Base-by-base conservation (phyloP, 2,113 vertebrate genomes). In the Carassius carassius region DNA sequence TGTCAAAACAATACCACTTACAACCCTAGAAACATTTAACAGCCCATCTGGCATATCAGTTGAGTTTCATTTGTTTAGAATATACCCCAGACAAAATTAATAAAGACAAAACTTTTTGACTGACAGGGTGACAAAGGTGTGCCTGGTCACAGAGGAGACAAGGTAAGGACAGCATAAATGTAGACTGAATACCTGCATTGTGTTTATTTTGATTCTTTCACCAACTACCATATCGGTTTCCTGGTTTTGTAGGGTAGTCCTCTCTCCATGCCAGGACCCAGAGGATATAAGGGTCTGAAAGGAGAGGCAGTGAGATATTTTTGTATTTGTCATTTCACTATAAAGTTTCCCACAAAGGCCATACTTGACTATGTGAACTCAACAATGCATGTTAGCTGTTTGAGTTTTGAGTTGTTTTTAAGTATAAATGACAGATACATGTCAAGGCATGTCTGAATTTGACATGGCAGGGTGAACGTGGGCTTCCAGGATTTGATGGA, bases 201-300 rank as follows among this genome's bases (percentile, higher is more conserved):
- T 65, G 8, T 14, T 51, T 2, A 76, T 63, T n/a, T 21, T 5
- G 12, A 4, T 65, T 41, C 1, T 83, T 14, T 5, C 65, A 19
- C 12, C 12, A 37, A 21, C 4, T 41, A 41, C 10, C 69, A 13
- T 11, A 23, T 25, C 11, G 74, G 14, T 75, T 75, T 75, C 13
- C 41, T 75, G 72, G 14, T 58, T 2, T 88, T 86, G 79, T 77
- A 98, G 97, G 96, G 97, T 0, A 96, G 95, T 3, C 84, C 92
- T 8, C 85, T 92, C 58, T 94, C 93, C 4, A 74, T 91, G 83
- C 94, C 94, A 56, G 97, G 97, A 70, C 94, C 95, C 7, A 95
- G 94, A 44, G 97, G 97, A 32, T 96, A 94, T 69, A 98, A 97
- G 88, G 97, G 97, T 37, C 87, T 84, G 58, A 98, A 98, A 94